Conservation (phyloP, 1,140 invertebrate species). For the Triops longicaudatus region DNA sequence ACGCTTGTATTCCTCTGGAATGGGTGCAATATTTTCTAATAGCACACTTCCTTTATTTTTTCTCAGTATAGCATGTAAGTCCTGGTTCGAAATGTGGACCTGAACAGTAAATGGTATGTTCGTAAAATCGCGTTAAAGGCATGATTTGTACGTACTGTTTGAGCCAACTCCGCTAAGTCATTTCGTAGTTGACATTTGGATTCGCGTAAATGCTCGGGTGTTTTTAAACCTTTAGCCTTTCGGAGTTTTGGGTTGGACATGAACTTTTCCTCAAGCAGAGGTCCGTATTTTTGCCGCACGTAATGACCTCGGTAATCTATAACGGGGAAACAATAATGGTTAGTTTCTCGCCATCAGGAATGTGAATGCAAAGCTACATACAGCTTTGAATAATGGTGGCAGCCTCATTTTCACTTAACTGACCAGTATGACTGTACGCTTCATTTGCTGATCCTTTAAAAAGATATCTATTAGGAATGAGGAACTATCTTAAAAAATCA, state of each 20-base stretch:
- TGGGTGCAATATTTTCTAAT: conserved; percentile 45
- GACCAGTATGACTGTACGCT: conserved; percentile 17
- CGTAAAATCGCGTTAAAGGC: background rate
- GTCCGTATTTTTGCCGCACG: conserved; percentile 52
- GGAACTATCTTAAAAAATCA: background rate
- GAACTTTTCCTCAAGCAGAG: conserved; percentile 44
- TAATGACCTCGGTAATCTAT: conserved; percentile 57
- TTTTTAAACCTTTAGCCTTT: background rate
- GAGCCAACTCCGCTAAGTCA: background rate
- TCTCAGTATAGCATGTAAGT: conserved; percentile 56
- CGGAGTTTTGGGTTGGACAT: conserved; percentile 22
- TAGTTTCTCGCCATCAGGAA: background rate
- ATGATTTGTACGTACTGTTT: background rate
- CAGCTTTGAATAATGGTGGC: conserved; percentile 57
- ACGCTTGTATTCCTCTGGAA: conserved; percentile 48
- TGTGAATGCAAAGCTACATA: conserved; percentile 40
- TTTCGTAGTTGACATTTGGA: conserved; percentile 7
- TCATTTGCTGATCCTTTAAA: conserved; percentile 25
- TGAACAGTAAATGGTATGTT: conserved; percentile 33
- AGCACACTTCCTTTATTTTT: conserved; percentile 52
- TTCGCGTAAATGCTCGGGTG: background rate
- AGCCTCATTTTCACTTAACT: conserved; percentile 41
- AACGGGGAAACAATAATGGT: conserved; percentile 22
- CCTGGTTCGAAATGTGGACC: conserved; percentile 59
- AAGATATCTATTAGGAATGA: background rate